Evolutionary conservation across 2,113 vertebrate genomes (phyloP).

Genomic region (Calyptommatus sinebrachiatus): DNA sequence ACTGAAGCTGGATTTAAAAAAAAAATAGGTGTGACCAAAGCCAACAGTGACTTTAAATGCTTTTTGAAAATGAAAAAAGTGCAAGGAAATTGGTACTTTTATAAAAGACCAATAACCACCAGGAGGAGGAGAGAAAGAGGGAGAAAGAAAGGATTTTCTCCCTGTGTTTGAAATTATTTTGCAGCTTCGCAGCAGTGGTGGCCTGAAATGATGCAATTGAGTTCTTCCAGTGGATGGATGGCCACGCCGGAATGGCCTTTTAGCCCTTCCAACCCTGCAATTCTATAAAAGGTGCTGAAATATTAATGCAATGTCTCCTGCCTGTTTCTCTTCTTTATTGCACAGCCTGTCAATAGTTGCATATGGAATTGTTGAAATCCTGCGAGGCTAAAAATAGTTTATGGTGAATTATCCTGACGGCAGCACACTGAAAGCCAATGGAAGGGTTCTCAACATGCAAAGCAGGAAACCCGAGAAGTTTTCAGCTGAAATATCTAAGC

Average conservation of each 20-base stretch:
- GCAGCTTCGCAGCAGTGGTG: background rate
- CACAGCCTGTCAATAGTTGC: slow-evolving; percentile 25
- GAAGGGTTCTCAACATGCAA: background rate
- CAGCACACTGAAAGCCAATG: slow-evolving; percentile 13
- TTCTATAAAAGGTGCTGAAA: slow-evolving; percentile 18
- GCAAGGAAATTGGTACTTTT: too few relatives aligned
- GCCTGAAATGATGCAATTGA: background rate
- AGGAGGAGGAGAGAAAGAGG: background rate
- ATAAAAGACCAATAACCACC: too few relatives aligned
- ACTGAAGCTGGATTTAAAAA: too few relatives aligned
- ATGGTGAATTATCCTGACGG: slow-evolving; percentile 3
- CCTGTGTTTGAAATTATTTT: background rate
- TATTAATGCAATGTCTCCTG: background rate
- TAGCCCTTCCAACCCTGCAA: background rate
- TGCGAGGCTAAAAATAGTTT: slow-evolving; percentile 33
- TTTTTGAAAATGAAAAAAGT: too few relatives aligned
- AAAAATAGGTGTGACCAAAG: too few relatives aligned
- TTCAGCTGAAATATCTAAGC: rapidly evolving
- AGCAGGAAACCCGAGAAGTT: background rate
- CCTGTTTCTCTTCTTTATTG: slow-evolving; percentile 14
- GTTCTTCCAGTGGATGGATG: slow-evolving; percentile 1
- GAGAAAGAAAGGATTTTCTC: background rate
- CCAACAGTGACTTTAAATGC: too few relatives aligned
- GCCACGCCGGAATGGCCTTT: background rate
- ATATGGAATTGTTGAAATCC: slow-evolving; percentile 16